Conservation (phyloP, 2,113 vertebrate species). For the Malurus melanocephalus region DNA sequence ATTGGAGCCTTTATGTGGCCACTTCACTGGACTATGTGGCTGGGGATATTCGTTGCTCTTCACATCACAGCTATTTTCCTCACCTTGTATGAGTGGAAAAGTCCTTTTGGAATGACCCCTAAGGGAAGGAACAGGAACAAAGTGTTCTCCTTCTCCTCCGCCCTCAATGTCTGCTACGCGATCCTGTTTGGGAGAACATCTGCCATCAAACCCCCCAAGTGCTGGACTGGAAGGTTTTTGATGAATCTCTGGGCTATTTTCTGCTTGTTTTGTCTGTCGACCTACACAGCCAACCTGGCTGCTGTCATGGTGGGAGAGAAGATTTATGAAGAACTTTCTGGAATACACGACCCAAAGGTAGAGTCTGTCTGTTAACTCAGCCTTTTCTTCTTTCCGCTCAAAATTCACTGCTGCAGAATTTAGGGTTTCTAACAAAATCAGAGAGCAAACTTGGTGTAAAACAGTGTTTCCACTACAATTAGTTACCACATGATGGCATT, state of each 20-base stretch:
- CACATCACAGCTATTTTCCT: conserved; percentile 84
- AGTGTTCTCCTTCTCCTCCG: conserved; percentile 85
- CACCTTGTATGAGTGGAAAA: conserved; percentile 85
- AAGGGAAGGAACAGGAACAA: conserved; percentile 80
- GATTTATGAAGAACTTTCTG: conserved; percentile 86
- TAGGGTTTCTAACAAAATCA: background rate
- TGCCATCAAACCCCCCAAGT: conserved; percentile 84
- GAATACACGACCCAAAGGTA: conserved; percentile 90
- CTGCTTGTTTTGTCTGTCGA: conserved; percentile 85
- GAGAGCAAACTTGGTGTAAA: background rate
- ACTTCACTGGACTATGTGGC: conserved; percentile 86
- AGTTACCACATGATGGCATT: background rate
- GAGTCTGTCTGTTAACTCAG: conserved; percentile 6
- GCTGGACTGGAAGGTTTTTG: conserved; percentile 85
- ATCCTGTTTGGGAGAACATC: conserved; percentile 85
- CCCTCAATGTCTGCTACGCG: conserved; percentile 82
- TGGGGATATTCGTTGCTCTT: conserved; percentile 84
- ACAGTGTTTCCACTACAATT: background rate
- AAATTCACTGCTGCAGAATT: background rate
- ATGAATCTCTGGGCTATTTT: conserved; percentile 90
- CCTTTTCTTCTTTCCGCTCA: background rate
- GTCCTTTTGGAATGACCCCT: conserved; percentile 84
- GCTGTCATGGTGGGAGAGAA: conserved; percentile 91
- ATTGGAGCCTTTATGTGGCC: conserved; percentile 89
- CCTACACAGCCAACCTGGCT: conserved; percentile 83